A percentile compares a stretch with the other conserved stretches of the same genome.
phyloP scores from a whole-genome alignment of 2,113 vertebrate genomes.

The Pandion haliaetus region DNA sequence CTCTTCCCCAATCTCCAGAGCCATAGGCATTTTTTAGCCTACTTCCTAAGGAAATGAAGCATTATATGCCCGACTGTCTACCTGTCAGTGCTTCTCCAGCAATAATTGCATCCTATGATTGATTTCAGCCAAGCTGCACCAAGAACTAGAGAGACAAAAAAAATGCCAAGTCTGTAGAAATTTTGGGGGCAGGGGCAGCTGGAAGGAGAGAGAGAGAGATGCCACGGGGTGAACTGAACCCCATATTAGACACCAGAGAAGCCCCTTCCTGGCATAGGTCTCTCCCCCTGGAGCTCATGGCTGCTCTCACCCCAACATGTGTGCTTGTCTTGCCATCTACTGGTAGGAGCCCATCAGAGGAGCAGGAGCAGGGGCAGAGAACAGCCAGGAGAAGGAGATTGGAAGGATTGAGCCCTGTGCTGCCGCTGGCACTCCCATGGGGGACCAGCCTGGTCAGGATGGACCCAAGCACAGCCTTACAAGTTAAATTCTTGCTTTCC shows the following conservation, averaged over 20 bases:
- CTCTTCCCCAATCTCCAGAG: not conserved
- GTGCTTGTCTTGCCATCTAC: conserved; percentile 32
- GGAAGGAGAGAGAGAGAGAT: not conserved
- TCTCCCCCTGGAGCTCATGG: not conserved
- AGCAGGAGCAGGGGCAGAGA: not conserved
- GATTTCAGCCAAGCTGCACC: not conserved
- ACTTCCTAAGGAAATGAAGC: not conserved
- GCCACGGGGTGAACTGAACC: not conserved
- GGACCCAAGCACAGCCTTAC: not conserved
- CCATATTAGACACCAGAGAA: not conserved
- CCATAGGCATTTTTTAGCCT: not conserved
- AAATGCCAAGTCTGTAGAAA: not conserved
- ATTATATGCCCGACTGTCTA: not conserved
- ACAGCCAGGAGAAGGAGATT: not conserved
- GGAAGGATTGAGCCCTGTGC: not conserved
- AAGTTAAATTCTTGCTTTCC: not conserved
- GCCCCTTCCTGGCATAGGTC: fast-evolving
- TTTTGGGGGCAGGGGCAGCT: not conserved
- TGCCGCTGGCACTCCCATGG: not conserved
- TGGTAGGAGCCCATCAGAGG: not conserved
- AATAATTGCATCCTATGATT: not conserved
- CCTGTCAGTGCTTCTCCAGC: not conserved
- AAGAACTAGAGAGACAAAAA: not conserved
- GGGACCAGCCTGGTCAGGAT: not conserved
- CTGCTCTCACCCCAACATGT: not conserved